Evolutionary conservation across 2,888 invertebrate genomes (phyloP), one percentile per base, ranked within the genome.

Genomic region (Papilio demoleus): DNA sequence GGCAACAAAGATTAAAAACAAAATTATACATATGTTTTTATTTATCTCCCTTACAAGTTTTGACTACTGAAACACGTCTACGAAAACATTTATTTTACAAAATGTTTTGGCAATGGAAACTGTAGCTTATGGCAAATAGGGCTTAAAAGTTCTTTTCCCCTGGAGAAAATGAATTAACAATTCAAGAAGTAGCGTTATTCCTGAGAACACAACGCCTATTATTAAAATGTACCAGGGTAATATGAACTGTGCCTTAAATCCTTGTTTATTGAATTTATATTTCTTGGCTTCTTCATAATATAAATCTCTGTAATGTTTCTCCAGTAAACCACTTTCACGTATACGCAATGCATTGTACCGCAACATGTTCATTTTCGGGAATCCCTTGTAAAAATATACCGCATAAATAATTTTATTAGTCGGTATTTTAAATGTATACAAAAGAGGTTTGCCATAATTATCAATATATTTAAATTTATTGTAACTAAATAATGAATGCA

Each of bases 401-500:
- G 65, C 70, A 40, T 71, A 71, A 1, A 73, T 42, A 8, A 73
- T 47, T 34, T 72, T 72, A 45, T 59, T 69, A 2, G 70, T n/a
- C 31, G 72, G 71, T 34, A 60, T 40, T 4, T 74, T 68, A n/a
- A 80, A 75, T 1, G 72, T 34, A 47, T 78, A 77, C 0, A 80
- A 59, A 12, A 17, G 47, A 0, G 69, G 22, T n/a, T 73, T 63
- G 0, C 86, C 85, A 50, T 70, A 77, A 45, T 76, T 68, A 70
- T 85, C 79, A 50, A 73, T 76, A 68, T 79, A 85, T 1, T 73
- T 62, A 4, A 77, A 72, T 60, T 74, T 74, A 31, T 84, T 71
- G 62, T 79, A 85, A 5, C 66, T 50, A 45, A 81, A 89, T 1
- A 82, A 27, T 0, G 75, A 76, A 40, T 78, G 70, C 2, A 83